phyloP scores from a whole-genome alignment of 2,113 vertebrate species.

The Pluvianellus socialis region DNA sequence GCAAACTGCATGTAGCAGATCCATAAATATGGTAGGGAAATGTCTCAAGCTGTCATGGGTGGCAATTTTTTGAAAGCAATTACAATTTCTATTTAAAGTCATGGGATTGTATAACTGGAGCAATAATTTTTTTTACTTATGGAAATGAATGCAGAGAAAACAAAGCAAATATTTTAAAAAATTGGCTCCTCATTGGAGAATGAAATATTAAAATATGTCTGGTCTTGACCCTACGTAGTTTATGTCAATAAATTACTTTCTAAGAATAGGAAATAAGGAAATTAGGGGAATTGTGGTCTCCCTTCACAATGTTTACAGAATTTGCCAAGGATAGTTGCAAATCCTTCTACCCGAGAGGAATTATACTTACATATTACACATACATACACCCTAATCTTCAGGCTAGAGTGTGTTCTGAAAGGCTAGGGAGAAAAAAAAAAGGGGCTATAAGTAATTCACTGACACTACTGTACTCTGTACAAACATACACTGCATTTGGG shows the following conservation, averaged over 20 bases:
- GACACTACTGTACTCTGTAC: background rate
- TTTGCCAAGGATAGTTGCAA: background rate
- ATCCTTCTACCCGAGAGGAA: background rate
- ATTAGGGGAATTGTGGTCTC: background rate
- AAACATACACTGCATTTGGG: background rate
- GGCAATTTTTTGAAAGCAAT: background rate
- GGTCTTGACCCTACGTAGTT: background rate
- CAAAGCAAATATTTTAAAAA: background rate
- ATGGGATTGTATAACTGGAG: background rate
- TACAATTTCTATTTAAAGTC: background rate
- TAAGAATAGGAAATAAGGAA: background rate
- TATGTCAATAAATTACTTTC: background rate
- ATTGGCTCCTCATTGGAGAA: background rate
- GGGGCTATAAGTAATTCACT: background rate
- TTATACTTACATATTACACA: background rate
- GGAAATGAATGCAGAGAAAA: background rate
- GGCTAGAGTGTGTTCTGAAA: background rate
- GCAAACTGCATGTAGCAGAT: background rate
- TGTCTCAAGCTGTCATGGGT: background rate
- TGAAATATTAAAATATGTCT: background rate
- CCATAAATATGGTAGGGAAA: background rate
- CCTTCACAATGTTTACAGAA: background rate
- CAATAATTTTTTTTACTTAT: background rate
- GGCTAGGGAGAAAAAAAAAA: background rate
- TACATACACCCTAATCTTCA: background rate